Evolutionary conservation across 2,888 invertebrate species (phyloP).

Genomic region (Amphiduros pacificus): DNA sequence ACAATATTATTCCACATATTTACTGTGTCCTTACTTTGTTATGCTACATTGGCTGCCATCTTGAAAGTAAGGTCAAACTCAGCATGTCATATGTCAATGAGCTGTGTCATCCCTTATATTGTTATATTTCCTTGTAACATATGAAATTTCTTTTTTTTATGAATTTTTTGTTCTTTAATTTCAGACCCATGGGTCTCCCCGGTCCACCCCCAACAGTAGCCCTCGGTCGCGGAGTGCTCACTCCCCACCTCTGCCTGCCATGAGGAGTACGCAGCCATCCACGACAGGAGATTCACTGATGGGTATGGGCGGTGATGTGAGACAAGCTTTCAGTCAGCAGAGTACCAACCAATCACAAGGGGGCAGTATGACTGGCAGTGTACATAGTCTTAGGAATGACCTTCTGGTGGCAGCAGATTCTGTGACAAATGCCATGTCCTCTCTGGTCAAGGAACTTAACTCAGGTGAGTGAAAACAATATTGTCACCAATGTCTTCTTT

Average conservation of each 20-base stretch:
- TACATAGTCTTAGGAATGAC: slow-evolving; percentile 66
- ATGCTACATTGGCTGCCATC: too few species aligned
- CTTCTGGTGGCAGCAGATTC: slow-evolving; percentile 94
- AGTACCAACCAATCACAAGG: background rate
- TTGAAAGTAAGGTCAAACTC: too few species aligned
- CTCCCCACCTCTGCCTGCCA: slow-evolving; percentile 36
- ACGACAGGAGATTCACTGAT: slow-evolving; percentile 51
- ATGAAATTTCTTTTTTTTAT: background rate
- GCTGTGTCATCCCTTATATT: too few species aligned
- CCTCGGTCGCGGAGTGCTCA: slow-evolving; percentile 41
- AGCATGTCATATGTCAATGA: too few species aligned
- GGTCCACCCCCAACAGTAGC: slow-evolving; percentile 50
- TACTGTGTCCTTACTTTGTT: too few species aligned
- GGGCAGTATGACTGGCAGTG: slow-evolving; percentile 34
- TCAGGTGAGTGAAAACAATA: slow-evolving; percentile 66
- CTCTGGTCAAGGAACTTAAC: slow-evolving; percentile 92
- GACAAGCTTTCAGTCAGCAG: slow-evolving; percentile 53
- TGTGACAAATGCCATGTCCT: slow-evolving; percentile 97
- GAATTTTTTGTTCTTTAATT: slow-evolving; percentile 10
- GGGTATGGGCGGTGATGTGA: slow-evolving; percentile 63
- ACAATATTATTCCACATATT: too few species aligned
- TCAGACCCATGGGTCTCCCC: slow-evolving; percentile 54
- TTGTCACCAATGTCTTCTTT: background rate
- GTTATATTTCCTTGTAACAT: too few species aligned
- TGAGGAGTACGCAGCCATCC: slow-evolving; percentile 42